phyloP scores from a whole-genome alignment of 2,888 invertebrate genomes.

The Tipula helvola region DNA sequence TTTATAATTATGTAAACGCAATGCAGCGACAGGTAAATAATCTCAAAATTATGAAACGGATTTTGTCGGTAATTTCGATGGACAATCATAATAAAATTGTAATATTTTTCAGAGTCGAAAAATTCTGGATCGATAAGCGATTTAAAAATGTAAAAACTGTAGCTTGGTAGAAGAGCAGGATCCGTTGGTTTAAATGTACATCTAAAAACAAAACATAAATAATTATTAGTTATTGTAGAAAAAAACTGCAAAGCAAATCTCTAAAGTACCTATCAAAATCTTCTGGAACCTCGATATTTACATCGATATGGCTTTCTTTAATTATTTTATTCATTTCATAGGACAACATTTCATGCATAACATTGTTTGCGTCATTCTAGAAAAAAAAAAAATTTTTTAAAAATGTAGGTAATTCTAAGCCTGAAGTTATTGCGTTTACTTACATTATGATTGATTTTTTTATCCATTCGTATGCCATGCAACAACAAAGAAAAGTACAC shows the following conservation, averaged over 20 bases:
- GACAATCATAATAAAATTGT: neutral
- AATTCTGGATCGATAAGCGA: neutral
- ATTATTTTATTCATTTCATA: neutral
- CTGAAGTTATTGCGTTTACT: neutral
- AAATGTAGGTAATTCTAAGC: no score
- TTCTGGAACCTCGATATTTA: neutral
- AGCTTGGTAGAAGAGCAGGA: neutral
- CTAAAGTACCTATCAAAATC: neutral
- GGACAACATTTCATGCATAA: neutral
- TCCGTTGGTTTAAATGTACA: neutral
- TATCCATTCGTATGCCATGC: neutral
- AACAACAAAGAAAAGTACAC: neutral
- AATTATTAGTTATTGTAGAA: neutral
- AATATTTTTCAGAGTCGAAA: neutral
- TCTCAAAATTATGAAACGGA: slow-evolving; percentile 47
- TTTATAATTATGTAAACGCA: slow-evolving; percentile 44
- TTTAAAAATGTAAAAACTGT: neutral
- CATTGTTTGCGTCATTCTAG: neutral
- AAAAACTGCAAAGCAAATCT: neutral
- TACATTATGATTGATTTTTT: slow-evolving; percentile 5
- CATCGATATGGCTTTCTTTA: neutral
- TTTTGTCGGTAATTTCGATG: slow-evolving; percentile 38
- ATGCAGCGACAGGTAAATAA: slow-evolving; percentile 36
- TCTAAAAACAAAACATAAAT: neutral
- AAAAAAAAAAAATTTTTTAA: neutral